A percentile compares a stretch with the other conserved stretches of the same genome.
These are phyloP conservation scores for Drosophila testacea DNA, from an alignment of 2,888 invertebrate genomes.

Conservation along the genomic window DNA sequence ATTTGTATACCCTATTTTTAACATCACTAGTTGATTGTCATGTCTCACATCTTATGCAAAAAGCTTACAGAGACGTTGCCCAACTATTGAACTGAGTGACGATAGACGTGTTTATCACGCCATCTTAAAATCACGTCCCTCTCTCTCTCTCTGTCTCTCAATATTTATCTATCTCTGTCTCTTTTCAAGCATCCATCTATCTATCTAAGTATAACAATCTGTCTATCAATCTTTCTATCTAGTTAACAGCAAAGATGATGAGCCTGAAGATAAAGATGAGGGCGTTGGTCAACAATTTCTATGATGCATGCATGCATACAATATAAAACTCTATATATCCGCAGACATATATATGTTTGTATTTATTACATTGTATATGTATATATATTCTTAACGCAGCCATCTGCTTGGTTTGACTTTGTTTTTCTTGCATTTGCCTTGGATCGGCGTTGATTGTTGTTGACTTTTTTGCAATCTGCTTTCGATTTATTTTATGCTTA, in stretches of 20 bases:
- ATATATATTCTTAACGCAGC: slow-evolving; percentile 23
- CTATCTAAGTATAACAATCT: slow-evolving; percentile 52
- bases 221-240: slow-evolving; percentile 67
- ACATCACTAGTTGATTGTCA: too few species aligned
- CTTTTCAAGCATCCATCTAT: slow-evolving; percentile 24
- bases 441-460: slow-evolving; percentile 66
- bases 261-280: slow-evolving; percentile 12
- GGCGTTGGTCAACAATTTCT: slow-evolving; percentile 48
- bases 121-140: slow-evolving; percentile 30
- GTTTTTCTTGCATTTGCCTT: slow-evolving; percentile 18
- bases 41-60: slow-evolving; percentile 9
- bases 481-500: slow-evolving; percentile 71
- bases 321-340: neutral
- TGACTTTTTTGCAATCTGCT: slow-evolving; percentile 75
- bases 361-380: slow-evolving; percentile 8
- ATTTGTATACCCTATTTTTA: too few species aligned
- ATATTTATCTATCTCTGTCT: neutral
- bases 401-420: slow-evolving; percentile 8
- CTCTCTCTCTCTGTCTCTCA: neutral
- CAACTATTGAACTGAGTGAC: slow-evolving; percentile 15
- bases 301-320: slow-evolving; percentile 42
- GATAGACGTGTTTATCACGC: slow-evolving; percentile 46
- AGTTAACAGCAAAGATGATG: slow-evolving; percentile 46
- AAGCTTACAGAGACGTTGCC: slow-evolving; percentile 2
- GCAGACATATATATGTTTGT: neutral